Base-by-base conservation (phyloP, 2,888 invertebrate species). In the Junonia oenone region DNA sequence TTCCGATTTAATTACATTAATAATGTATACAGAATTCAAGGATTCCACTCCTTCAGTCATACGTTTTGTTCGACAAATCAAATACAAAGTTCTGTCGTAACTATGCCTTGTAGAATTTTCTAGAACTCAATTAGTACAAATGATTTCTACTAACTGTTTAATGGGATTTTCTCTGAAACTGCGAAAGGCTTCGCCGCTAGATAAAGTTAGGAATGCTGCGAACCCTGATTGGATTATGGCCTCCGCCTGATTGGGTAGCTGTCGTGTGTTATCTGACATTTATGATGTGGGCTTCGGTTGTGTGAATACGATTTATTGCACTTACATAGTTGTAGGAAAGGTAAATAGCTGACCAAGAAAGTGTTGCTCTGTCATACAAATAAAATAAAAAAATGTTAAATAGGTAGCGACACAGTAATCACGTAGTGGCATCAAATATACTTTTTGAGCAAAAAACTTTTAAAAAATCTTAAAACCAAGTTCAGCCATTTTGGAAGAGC, bases 111-210 rank as follows among this genome's bases (percentile, higher is more conserved):
- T 2, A 22, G 46, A 51, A 47, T 35, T 51, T 19, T 33, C 22
- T 31, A 9, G 13, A 19, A 31, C 38, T 40, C 17, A 55, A 37
- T 43, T 53, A 56, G 48, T 57, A 66, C 62, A 67, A 68, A 67
- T 63, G 63, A 52, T 63, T 68, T 64, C 61, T 47, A 56, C 66
- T 72, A 73, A 73, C 69, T 66, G 63, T 63, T 61, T 77, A 77
- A 77, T 77, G 58, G 66, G 77, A 78, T 77, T 73, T 70, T 19
- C 35, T 57, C 56, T 57, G 57, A 55, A 63, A 63, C 66, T 64
- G 59, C 57, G 58, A 65, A 57, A 55, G 76, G 77, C 75, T 71
- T 70, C 69, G 51, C 53, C 52, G 61, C 58, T 64, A 66, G 71
- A 73, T 72, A 63, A 68, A 68, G 64, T 75, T 69, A 65, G 66